phyloP scores from a whole-genome alignment of 2,888 invertebrate genomes.

The Netelia melanura region DNA sequence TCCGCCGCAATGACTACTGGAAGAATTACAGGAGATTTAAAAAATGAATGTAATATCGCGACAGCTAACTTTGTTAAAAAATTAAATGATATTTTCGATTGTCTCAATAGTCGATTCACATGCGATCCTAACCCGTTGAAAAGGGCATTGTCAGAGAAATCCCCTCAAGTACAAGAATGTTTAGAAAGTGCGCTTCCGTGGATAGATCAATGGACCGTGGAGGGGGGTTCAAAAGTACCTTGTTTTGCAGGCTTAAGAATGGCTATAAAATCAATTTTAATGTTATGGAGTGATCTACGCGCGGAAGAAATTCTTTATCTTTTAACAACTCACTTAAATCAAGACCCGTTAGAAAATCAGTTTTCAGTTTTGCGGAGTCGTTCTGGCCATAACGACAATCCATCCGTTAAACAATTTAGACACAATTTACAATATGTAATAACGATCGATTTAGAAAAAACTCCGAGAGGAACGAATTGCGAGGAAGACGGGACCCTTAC shows the following conservation, averaged over 20 bases:
- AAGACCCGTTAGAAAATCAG: no score
- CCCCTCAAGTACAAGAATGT: slow-evolving; percentile 62
- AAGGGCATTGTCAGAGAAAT: slow-evolving; percentile 39
- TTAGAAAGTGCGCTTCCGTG: slow-evolving; percentile 54
- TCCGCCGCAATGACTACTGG: slow-evolving; percentile 69
- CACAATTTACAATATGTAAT: no score
- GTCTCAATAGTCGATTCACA: slow-evolving; percentile 62
- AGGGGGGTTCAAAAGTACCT: slow-evolving; percentile 60
- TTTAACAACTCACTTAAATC: no score
- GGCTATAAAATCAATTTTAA: slow-evolving; percentile 67
- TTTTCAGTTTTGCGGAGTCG: no score
- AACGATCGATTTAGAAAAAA: no score
- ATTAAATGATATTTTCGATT: slow-evolving; percentile 71
- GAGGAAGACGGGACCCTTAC: no score
- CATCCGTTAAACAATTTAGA: no score
- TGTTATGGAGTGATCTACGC: slow-evolving; percentile 62
- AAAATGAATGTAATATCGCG: slow-evolving; percentile 48
- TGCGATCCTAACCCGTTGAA: slow-evolving; percentile 58
- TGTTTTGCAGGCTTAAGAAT: slow-evolving; percentile 73
- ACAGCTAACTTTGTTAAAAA: slow-evolving; percentile 71
- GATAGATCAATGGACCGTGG: slow-evolving; percentile 60
- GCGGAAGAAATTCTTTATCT: no score
- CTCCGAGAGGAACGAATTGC: no score
- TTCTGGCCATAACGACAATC: no score
- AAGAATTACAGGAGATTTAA: slow-evolving; percentile 62